phyloP scores from a whole-genome alignment of 1,140 invertebrate genomes.

The Zaprionus africanus region DNA sequence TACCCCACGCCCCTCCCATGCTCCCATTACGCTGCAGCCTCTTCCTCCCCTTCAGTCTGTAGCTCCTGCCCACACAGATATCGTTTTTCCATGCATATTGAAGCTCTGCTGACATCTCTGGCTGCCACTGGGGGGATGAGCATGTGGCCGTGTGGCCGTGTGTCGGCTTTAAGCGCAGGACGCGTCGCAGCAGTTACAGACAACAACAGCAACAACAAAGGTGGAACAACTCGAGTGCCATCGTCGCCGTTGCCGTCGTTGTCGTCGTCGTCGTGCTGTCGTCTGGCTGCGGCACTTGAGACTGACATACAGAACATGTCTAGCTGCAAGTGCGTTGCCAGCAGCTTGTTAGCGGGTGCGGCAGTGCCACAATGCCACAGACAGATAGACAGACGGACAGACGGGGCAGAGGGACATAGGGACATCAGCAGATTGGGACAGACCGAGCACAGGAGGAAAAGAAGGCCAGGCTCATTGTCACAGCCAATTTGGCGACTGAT shows the following conservation, averaged over 20 bases:
- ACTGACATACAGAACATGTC: constrained; percentile 75
- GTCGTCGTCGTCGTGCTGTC: constrained; percentile 29
- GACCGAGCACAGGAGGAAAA: neutral
- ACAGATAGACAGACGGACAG: neutral
- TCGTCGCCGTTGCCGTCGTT: neutral
- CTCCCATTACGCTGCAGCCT: neutral
- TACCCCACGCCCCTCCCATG: neutral
- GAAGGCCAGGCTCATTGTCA: constrained; percentile 53
- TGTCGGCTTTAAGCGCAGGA: constrained; percentile 24
- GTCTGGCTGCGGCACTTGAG: constrained; percentile 72
- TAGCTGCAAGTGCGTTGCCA: constrained; percentile 59
- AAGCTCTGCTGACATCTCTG: constrained; percentile 28
- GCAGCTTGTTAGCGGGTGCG: constrained; percentile 53
- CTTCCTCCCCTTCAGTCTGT: neutral
- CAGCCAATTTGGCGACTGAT: constrained; percentile 75
- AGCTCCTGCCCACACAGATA: neutral
- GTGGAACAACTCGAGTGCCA: constrained; percentile 35
- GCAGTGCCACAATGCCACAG: constrained; percentile 29
- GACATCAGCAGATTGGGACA: neutral
- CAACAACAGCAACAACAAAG: constrained; percentile 38
- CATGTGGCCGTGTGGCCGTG: constrained; percentile 4
- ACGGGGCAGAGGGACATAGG: neutral
- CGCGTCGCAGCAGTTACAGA: constrained; percentile 14
- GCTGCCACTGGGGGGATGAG: neutral
- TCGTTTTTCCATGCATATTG: constrained; percentile 30